phyloP scores from a whole-genome alignment of 2,797 vertebrate genomes.

The Aldrovandia affinis region DNA sequence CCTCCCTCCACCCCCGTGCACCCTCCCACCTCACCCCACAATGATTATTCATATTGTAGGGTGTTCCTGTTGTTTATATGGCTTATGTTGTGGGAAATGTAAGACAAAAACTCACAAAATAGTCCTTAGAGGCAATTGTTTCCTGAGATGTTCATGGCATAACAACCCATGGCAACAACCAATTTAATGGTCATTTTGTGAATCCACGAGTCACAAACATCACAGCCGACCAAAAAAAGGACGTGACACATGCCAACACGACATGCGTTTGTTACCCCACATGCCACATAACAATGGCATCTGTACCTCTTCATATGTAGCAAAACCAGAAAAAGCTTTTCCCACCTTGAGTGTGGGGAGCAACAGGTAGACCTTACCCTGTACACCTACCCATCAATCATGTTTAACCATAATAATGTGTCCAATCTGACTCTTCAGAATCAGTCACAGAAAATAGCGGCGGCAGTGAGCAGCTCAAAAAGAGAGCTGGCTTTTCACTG shows the following conservation, averaged over 20 bases:
- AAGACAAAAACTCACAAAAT: no score
- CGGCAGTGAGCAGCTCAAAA: constrained; percentile 70
- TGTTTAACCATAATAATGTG: constrained; percentile 76
- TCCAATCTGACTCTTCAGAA: constrained; percentile 82
- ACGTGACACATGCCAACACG: background rate
- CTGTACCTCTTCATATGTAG: constrained; percentile 20
- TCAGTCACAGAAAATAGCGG: constrained; percentile 78
- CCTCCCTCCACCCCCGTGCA: no score
- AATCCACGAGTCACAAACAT: background rate
- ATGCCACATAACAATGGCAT: background rate
- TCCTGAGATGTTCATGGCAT: background rate
- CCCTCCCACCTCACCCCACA: no score
- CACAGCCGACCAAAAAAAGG: background rate
- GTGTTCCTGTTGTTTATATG: no score
- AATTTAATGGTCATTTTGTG: background rate
- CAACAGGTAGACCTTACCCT: constrained; percentile 66
- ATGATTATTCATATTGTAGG: no score
- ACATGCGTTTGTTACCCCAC: background rate
- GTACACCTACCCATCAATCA: constrained; percentile 75
- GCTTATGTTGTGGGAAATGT: no score
- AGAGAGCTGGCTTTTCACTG: constrained; percentile 77
- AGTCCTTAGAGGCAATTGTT: no score
- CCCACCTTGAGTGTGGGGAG: constrained; percentile 48
- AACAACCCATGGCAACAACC: background rate
- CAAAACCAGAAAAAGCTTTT: constrained; percentile 54